Evolutionary conservation across 1,140 invertebrate genomes (phyloP).

Genomic region (Tetramorium alpestre): DNA sequence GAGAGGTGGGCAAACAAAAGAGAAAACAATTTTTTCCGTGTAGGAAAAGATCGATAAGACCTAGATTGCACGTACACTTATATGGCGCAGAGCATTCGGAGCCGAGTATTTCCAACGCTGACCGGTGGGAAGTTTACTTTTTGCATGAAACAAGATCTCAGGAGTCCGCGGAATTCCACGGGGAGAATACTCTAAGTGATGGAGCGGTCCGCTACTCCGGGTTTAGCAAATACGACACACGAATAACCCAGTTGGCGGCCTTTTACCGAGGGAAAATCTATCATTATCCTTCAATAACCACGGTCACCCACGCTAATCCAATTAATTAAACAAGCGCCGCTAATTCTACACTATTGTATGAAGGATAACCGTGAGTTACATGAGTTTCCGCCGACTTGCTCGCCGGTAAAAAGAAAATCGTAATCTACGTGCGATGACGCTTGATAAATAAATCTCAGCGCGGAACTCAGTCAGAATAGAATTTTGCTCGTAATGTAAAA

Average conservation of each 20-base stretch:
- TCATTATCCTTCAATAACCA: slow-evolving; percentile 70
- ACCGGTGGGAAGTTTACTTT: slow-evolving; percentile 51
- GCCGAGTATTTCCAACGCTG: slow-evolving; percentile 24
- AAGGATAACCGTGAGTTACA: slow-evolving; percentile 28
- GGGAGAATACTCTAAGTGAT: slow-evolving; percentile 68
- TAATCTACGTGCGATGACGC: not conserved
- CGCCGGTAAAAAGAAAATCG: not conserved
- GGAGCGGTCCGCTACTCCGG: slow-evolving; percentile 57
- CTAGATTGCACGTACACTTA: slow-evolving; percentile 25
- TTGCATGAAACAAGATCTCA: slow-evolving; percentile 65
- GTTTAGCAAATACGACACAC: slow-evolving; percentile 59
- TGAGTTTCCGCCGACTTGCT: not conserved
- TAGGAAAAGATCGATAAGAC: slow-evolving; percentile 54
- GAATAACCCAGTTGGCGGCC: slow-evolving; percentile 57
- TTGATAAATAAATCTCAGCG: not conserved
- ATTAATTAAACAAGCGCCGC: slow-evolving; percentile 59
- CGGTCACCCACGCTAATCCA: not conserved
- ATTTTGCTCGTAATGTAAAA: not conserved
- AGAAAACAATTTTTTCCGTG: slow-evolving; percentile 12
- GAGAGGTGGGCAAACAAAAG: too few species aligned
- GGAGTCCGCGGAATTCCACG: slow-evolving; percentile 47
- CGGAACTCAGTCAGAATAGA: not conserved
- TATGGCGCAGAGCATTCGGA: slow-evolving; percentile 38
- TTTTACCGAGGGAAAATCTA: slow-evolving; percentile 64
- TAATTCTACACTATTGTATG: slow-evolving; percentile 6